These are phyloP conservation scores for Drosophila lacteicornis DNA, from an alignment of 1,140 invertebrate genomes.

Conservation along the genomic window DNA sequence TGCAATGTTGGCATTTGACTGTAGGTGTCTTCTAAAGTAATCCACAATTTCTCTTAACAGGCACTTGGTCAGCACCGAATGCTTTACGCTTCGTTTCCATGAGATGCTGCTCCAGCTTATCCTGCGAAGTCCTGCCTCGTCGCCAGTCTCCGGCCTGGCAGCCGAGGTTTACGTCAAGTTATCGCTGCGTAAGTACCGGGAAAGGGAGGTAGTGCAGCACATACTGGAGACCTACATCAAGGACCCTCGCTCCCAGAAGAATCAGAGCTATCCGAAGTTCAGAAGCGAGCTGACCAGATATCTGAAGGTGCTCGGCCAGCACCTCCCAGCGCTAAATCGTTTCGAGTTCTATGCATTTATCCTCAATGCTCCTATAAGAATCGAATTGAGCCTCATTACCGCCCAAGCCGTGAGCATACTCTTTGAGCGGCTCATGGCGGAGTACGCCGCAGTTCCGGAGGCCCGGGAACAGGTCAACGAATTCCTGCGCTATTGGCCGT, in stretches of 20 bases:
- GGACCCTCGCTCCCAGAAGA: neutral
- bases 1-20: too few species aligned
- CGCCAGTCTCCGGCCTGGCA: constrained; percentile 22
- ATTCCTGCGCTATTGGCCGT: constrained; percentile 40
- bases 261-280: constrained; percentile 21
- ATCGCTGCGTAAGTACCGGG: constrained; percentile 35
- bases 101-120: constrained; percentile 48
- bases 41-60: constrained; percentile 11
- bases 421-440: constrained; percentile 28
- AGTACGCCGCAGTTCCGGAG: constrained; percentile 13
- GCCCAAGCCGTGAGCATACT: constrained; percentile 45
- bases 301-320: constrained; percentile 18
- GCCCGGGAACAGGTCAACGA: constrained; percentile 32
- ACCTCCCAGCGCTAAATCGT: constrained; percentile 24
- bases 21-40: too few species aligned
- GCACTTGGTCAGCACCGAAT: constrained; percentile 47
- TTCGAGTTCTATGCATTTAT: constrained; percentile 37
- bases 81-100: constrained; percentile 47
- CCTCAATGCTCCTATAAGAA: constrained; percentile 5
- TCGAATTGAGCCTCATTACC: constrained; percentile 43
- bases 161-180: constrained; percentile 51
- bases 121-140: constrained; percentile 3
- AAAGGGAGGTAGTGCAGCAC: constrained; percentile 47
- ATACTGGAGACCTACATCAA: constrained; percentile 56
- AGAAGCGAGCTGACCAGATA: constrained; percentile 25